A percentile compares a stretch with the other conserved stretches of the same genome.
These are phyloP conservation scores for Sebastes steindachneri DNA, from an alignment of 2,797 vertebrate species.

Conservation along the genomic window DNA sequence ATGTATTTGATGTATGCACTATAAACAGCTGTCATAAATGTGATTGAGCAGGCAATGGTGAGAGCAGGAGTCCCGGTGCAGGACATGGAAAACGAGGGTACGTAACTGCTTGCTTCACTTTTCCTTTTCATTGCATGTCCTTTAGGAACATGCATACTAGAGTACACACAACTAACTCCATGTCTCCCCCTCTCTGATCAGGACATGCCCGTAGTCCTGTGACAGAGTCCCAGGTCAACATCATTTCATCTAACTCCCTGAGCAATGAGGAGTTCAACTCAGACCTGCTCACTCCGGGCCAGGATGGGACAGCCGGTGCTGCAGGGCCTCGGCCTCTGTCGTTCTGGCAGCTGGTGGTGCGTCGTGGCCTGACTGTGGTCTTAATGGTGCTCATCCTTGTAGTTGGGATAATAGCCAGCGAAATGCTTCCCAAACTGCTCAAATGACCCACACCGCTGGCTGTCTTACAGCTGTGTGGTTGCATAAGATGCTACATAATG, in stretches of 20 bases:
- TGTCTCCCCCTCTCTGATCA: background rate
- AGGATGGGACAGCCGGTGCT: background rate
- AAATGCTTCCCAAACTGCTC: background rate
- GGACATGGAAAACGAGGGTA: conserved; percentile 26
- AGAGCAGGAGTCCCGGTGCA: conserved; percentile 45
- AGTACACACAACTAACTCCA: background rate
- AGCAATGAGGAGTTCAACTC: background rate
- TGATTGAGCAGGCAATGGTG: conserved; percentile 43
- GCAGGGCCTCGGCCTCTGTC: conserved; percentile 6
- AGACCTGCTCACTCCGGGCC: conserved; percentile 14
- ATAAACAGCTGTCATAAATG: background rate
- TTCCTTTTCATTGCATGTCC: background rate
- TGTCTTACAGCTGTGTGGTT: background rate
- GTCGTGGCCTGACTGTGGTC: conserved; percentile 50
- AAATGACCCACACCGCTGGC: background rate
- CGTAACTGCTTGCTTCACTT: background rate
- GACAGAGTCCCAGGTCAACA: background rate
- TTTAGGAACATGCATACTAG: background rate
- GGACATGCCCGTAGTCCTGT: background rate
- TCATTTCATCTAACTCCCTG: background rate
- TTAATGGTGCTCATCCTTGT: conserved; percentile 58
- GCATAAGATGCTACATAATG: background rate
- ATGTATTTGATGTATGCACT: background rate
- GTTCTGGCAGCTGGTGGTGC: conserved; percentile 55
- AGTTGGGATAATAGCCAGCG: conserved; percentile 38